phyloP scores from a whole-genome alignment of 92 coral and sea anemone genomes.

The Epizoanthus scotinus region DNA sequence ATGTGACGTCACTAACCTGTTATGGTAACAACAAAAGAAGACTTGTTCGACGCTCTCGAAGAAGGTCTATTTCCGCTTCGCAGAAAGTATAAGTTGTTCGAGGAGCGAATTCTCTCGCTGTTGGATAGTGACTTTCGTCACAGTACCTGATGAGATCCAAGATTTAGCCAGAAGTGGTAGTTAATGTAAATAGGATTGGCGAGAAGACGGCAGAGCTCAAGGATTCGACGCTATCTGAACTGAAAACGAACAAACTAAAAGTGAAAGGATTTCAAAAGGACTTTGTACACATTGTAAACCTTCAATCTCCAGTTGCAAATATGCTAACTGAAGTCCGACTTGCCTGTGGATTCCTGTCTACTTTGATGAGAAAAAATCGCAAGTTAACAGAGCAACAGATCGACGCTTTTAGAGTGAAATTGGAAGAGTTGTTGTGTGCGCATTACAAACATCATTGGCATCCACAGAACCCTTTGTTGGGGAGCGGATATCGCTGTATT shows the following conservation, averaged over 20 bases:
- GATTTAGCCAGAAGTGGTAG: slow-evolving; percentile 27
- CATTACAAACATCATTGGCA: slow-evolving; percentile 98
- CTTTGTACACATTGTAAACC: slow-evolving; percentile 7
- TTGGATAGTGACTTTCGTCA: not conserved
- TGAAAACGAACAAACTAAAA: not conserved
- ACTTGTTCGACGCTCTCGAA: slow-evolving; percentile 38
- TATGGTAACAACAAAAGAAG: slow-evolving; percentile 46
- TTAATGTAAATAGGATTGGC: slow-evolving; percentile 1
- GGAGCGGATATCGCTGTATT: slow-evolving; percentile 98
- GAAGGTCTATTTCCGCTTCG: slow-evolving; percentile 39
- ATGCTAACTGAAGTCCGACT: slow-evolving; percentile 92
- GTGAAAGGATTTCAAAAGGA: not conserved
- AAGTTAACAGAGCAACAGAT: slow-evolving; percentile 77
- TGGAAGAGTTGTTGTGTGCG: slow-evolving; percentile 96
- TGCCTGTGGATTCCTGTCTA: slow-evolving; percentile 89
- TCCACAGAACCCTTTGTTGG: slow-evolving; percentile 97
- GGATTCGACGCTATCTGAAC: not conserved
- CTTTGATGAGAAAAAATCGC: slow-evolving; percentile 68
- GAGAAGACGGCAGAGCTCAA: not conserved
- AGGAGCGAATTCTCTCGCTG: slow-evolving; percentile 21
- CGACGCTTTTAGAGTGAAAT: slow-evolving; percentile 78
- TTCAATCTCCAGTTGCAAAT: slow-evolving; percentile 47
- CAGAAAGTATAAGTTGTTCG: slow-evolving; percentile 23
- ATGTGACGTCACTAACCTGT: slow-evolving; percentile 49
- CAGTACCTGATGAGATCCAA: not conserved